Evolutionary conservation across 2,888 invertebrate genomes (phyloP).

Genomic region (Epinotia brunnichana): DNA sequence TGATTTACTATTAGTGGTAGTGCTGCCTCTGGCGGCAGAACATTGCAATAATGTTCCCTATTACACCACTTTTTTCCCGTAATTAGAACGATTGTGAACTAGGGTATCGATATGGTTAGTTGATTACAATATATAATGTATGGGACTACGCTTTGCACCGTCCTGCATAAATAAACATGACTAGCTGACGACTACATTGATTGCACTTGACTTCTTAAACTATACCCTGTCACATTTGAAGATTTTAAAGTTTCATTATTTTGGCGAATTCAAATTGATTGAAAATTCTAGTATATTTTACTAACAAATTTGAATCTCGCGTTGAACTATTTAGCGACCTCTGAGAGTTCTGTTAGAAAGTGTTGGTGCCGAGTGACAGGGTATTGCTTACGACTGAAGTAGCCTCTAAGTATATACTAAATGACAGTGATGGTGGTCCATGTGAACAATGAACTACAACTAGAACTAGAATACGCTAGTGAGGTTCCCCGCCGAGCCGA

Average conservation of each 20-base stretch:
- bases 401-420: background rate
- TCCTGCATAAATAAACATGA: background rate
- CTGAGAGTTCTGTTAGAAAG: too few relatives aligned
- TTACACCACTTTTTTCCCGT: too few relatives aligned
- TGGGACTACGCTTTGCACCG: slow-evolving; percentile 3
- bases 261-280: background rate
- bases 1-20: too few relatives aligned
- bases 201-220: slow-evolving; percentile 9
- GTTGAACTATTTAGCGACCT: too few relatives aligned
- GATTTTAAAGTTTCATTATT: background rate
- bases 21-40: too few relatives aligned
- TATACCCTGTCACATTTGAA: slow-evolving; percentile 4
- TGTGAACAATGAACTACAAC: slow-evolving; percentile 1
- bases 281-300: background rate
- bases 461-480: background rate
- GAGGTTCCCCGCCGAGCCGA: slow-evolving; percentile 23
- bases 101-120: too few relatives aligned
- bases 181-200: slow-evolving; percentile 10
- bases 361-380: background rate
- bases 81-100: too few relatives aligned
- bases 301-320: background rate
- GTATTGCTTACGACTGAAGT: background rate
- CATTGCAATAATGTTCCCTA: too few relatives aligned
- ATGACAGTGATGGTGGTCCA: background rate
- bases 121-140: background rate